phyloP scores from a whole-genome alignment of 2,797 vertebrate species.

The Tragopan temminckii region DNA sequence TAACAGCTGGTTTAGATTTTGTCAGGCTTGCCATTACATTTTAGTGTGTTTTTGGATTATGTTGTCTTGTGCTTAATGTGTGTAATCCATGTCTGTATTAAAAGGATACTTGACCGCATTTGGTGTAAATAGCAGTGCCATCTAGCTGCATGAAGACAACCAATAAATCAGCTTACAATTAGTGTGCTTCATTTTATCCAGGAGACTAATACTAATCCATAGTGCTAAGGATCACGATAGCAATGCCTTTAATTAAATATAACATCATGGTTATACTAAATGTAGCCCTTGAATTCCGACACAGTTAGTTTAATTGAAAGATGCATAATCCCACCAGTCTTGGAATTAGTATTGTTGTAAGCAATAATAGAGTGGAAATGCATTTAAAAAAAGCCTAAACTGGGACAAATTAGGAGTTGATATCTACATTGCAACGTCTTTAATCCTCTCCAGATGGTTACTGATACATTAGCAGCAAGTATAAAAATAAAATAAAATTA shows the following conservation, averaged over 20 bases:
- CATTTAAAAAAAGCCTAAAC: neutral
- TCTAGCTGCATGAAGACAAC: conserved; percentile 35
- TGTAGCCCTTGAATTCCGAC: conserved; percentile 28
- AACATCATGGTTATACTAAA: neutral
- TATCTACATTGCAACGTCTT: neutral
- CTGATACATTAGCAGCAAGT: neutral
- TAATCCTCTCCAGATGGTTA: conserved; percentile 30
- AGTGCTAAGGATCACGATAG: conserved; percentile 10
- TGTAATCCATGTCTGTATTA: conserved; percentile 66
- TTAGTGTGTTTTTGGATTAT: conserved; percentile 61
- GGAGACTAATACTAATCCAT: conserved; percentile 35
- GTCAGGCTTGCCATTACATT: conserved; percentile 43
- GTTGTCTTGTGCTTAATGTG: conserved; percentile 53
- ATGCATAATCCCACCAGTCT: neutral
- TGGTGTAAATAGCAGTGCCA: conserved; percentile 50
- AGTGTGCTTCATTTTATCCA: conserved; percentile 31
- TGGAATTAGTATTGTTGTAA: neutral
- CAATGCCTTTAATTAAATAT: conserved; percentile 66
- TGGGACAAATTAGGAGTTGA: neutral
- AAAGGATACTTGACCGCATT: conserved; percentile 64
- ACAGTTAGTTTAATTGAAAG: conserved; percentile 39
- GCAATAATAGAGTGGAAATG: neutral
- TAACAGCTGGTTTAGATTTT: conserved; percentile 62
- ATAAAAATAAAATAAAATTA: neutral
- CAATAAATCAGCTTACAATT: conserved; percentile 67